Conservation (phyloP, 2,888 invertebrate genomes). For the Xestia xanthographa region DNA sequence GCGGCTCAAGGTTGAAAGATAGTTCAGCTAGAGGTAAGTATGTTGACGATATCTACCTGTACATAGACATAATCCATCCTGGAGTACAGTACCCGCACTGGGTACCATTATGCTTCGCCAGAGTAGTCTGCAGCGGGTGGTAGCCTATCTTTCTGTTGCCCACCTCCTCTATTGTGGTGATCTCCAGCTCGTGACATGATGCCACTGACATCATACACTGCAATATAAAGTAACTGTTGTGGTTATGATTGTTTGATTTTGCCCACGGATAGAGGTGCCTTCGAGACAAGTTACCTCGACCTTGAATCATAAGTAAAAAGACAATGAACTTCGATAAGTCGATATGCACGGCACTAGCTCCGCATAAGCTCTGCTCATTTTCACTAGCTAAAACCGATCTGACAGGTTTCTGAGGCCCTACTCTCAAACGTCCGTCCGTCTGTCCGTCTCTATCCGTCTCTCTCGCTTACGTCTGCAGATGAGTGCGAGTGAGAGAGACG, state of each 20-base stretch:
- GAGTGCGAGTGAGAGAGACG: too few species aligned
- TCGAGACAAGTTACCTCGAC: not conserved
- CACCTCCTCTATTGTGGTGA: conserved; percentile 93
- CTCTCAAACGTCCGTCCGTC: too few species aligned
- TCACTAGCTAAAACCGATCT: not conserved
- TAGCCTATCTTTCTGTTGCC: conserved; percentile 92
- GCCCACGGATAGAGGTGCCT: not conserved
- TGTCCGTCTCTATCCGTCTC: too few species aligned
- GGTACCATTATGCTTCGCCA: conserved; percentile 91
- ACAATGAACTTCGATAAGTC: not conserved
- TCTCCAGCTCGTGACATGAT: conserved; percentile 91
- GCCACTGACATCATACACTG: conserved; percentile 88
- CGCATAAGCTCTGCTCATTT: not conserved
- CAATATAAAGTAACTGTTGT: not conserved
- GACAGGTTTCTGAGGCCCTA: too few species aligned
- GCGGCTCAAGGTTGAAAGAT: not conserved
- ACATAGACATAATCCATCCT: conserved; percentile 94
- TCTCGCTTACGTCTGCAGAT: too few species aligned
- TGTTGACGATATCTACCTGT: conserved; percentile 82
- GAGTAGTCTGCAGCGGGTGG: conserved; percentile 91
- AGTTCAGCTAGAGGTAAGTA: not conserved
- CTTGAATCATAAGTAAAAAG: not conserved
- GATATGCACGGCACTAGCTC: not conserved
- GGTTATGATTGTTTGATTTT: not conserved
- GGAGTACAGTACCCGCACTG: conserved; percentile 94